Conservation (phyloP, 2,888 invertebrate species). For the Frankliniella fusca region DNA sequence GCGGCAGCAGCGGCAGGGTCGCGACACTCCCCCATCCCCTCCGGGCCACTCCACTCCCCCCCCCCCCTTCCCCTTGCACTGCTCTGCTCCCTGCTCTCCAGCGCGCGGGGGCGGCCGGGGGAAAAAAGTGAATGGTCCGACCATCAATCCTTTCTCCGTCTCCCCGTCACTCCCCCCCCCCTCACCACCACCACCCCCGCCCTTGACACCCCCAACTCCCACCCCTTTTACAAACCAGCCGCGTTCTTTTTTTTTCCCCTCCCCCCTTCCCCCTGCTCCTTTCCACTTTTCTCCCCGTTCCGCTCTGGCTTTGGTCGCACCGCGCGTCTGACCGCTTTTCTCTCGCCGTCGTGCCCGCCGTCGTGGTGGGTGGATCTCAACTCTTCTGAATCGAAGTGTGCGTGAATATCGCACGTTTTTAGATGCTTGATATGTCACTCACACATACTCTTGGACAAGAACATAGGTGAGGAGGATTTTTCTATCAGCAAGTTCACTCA, state of each 20-base stretch:
- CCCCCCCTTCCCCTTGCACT: neutral
- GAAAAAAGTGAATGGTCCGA: neutral
- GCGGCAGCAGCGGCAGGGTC: neutral
- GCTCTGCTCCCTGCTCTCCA: conserved; percentile 32
- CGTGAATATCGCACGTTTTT: no score
- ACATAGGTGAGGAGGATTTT: no score
- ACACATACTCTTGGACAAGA: no score
- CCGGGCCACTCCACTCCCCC: neutral
- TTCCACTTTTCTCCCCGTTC: neutral
- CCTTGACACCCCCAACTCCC: neutral
- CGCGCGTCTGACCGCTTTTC: no score
- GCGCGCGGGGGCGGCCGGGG: conserved; percentile 38
- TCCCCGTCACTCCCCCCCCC: neutral
- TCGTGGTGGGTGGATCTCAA: no score
- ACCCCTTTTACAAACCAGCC: neutral
- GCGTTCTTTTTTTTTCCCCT: neutral
- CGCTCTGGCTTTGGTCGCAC: no score
- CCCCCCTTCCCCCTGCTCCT: neutral
- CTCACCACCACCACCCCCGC: neutral
- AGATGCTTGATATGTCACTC: no score
- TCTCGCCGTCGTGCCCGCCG: no score
- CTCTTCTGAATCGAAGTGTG: no score
- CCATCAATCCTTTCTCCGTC: conserved; percentile 12
- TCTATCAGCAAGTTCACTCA: no score
- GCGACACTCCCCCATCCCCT: neutral